Conservation (phyloP, 2,113 vertebrate species). For the Hypocryptadius cinnamomeus region DNA sequence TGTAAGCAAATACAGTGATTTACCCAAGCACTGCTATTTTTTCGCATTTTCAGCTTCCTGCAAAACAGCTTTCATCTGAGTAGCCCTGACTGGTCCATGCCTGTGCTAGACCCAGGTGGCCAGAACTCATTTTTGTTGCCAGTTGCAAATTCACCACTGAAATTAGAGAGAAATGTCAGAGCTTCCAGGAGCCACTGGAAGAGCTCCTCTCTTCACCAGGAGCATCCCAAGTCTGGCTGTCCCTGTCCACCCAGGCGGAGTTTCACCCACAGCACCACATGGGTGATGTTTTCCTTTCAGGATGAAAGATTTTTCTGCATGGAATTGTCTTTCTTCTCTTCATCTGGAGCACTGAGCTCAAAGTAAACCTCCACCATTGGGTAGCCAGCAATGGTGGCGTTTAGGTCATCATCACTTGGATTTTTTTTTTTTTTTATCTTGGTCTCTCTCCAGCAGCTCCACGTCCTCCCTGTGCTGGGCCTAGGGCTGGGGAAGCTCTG, state of each 20-base stretch:
- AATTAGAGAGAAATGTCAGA: background rate
- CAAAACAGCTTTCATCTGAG: background rate
- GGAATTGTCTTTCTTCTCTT: background rate
- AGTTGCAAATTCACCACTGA: background rate
- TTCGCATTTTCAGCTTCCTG: background rate
- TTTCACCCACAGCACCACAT: background rate
- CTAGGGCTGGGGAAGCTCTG: background rate
- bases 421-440: background rate
- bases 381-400: rapidly evolving
- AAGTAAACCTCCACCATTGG: background rate
- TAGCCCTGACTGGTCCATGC: background rate
- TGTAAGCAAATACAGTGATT: background rate
- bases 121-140: background rate
- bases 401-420: background rate
- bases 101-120: background rate
- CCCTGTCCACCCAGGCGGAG: background rate
- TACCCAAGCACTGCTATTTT: background rate
- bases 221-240: background rate
- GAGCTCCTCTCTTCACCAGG: background rate
- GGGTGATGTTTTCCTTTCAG: background rate
- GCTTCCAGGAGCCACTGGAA: background rate
- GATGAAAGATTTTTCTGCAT: background rate
- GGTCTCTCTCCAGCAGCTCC: background rate
- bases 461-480: rapidly evolving
- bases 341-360: background rate